Conservation (phyloP, 2,888 invertebrate species). For the Rambutsinella grinnellia region DNA sequence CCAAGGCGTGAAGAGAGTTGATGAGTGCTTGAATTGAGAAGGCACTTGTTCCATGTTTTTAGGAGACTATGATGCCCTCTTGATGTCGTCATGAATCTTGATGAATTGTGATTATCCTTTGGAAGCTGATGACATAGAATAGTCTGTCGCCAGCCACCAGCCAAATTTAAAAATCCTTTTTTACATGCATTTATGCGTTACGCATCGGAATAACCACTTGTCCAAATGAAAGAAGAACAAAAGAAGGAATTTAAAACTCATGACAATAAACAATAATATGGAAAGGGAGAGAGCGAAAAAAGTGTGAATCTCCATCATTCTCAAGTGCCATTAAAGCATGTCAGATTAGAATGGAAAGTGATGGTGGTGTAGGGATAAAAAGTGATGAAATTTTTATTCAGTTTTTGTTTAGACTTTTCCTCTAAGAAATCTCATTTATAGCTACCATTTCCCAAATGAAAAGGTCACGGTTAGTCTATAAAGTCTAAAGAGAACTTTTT, state of each 20-base stretch:
- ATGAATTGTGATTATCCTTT: slow-evolving; percentile 39
- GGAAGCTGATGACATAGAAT: background rate
- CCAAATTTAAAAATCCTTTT: background rate
- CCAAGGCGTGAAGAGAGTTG: slow-evolving; percentile 8
- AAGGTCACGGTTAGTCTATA: slow-evolving; percentile 20
- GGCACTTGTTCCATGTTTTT: slow-evolving; percentile 12
- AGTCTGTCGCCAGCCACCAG: slow-evolving; percentile 16
- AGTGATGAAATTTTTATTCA: background rate
- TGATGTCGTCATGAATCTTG: slow-evolving; percentile 50
- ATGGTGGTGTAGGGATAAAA: background rate
- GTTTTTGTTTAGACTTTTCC: background rate
- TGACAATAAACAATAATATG: background rate
- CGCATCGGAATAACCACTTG: too few species aligned
- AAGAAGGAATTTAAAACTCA: background rate
- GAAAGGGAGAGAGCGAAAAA: background rate
- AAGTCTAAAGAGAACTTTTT: background rate
- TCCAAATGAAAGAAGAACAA: too few species aligned
- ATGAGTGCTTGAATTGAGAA: slow-evolving; percentile 11
- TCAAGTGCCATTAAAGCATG: background rate
- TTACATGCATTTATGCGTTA: background rate
- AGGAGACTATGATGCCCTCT: slow-evolving; percentile 29
- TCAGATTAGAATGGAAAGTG: slow-evolving; percentile 11
- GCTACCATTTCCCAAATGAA: background rate
- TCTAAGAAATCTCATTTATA: background rate
- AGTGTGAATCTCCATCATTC: background rate